Percentiles rank a stretch among this genome's conserved stretches.
phyloP scores from a whole-genome alignment of 2,113 vertebrate genomes.

The Sphaerodactylus townsendi region DNA sequence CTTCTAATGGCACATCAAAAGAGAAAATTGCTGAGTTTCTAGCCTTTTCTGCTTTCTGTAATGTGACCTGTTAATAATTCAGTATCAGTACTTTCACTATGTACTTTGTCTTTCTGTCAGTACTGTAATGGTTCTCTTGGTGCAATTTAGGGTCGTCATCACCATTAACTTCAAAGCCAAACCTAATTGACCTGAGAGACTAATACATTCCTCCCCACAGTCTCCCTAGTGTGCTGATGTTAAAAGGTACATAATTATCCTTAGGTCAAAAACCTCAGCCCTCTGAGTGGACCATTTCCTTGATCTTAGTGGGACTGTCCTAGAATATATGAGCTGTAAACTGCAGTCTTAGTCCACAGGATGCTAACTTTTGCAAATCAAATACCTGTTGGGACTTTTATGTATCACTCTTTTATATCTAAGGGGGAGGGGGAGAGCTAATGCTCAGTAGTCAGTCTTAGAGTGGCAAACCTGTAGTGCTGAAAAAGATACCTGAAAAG shows the following conservation, averaged over 20 bases:
- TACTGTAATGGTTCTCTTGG: background rate
- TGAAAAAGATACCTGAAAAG: background rate
- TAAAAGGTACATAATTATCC: background rate
- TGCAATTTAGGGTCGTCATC: slow-evolving; percentile 6
- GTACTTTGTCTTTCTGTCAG: slow-evolving; percentile 14
- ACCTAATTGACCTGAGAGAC: slow-evolving; percentile 1
- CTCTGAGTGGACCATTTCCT: background rate
- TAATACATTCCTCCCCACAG: background rate
- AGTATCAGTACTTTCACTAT: background rate
- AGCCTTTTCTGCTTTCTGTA: background rate
- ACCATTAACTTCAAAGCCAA: slow-evolving; percentile 3
- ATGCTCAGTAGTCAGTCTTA: background rate
- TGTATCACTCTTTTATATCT: background rate
- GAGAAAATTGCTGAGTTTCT: slow-evolving; percentile 1
- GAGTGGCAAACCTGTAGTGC: background rate
- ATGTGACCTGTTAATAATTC: background rate
- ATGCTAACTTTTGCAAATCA: background rate
- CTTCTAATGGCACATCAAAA: background rate
- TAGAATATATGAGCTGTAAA: background rate
- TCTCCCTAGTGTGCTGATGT: background rate
- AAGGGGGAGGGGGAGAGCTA: background rate
- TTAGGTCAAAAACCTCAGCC: background rate
- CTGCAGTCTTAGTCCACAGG: background rate
- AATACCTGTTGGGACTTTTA: background rate
- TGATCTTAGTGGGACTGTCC: background rate